These are phyloP conservation scores for Polypterus senegalus DNA, from an alignment of 2,113 vertebrate genomes.

Conservation along the genomic window DNA sequence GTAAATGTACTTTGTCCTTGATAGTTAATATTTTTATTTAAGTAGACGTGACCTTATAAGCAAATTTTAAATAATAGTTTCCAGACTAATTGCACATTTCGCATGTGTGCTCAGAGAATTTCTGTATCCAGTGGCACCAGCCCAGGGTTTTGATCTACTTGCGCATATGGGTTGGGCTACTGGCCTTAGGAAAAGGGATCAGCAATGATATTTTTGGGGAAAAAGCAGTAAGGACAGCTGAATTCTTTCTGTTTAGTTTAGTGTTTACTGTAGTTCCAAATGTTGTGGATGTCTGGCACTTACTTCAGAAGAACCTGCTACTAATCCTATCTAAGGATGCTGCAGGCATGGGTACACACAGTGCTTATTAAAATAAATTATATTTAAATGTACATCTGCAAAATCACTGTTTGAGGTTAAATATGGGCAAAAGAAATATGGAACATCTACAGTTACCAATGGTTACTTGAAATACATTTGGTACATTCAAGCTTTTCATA, in stretches of 20 bases:
- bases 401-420: neutral
- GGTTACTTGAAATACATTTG: too few species aligned
- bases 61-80: too few species aligned
- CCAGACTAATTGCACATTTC: too few species aligned
- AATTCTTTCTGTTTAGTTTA: neutral
- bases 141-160: too few species aligned
- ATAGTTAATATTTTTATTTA: too few species aligned
- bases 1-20: too few species aligned
- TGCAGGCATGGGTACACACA: neutral
- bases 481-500: too few species aligned
- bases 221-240: neutral
- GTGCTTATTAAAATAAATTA: neutral
- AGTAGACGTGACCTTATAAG: too few species aligned
- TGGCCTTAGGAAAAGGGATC: neutral
- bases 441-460: neutral
- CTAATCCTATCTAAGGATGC: neutral
- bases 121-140: too few species aligned
- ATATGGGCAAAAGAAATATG: neutral
- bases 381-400: neutral
- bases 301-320: neutral
- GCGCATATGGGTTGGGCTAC: neutral
- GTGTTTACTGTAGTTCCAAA: neutral
- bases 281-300: neutral
- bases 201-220: neutral
- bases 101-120: too few species aligned